Evolutionary conservation across 1,140 invertebrate genomes (phyloP).

Genomic region (Andrena cerasifolii): DNA sequence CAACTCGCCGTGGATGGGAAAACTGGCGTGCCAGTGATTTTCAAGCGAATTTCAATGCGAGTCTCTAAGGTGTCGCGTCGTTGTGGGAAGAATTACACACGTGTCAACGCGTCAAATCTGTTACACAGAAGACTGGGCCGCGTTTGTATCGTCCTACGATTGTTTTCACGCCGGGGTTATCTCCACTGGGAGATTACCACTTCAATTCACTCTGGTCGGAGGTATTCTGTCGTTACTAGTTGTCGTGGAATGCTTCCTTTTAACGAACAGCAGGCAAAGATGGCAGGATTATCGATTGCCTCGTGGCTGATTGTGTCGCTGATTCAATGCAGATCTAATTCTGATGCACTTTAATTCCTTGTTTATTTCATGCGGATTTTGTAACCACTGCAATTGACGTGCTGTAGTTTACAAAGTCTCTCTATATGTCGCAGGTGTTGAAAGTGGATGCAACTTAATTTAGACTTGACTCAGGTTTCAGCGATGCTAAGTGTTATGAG

Average conservation of each 20-base stretch:
- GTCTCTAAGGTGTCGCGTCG: constrained; percentile 1
- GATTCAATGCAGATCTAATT: neutral
- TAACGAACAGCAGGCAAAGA: neutral
- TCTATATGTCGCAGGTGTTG: no score
- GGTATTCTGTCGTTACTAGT: neutral
- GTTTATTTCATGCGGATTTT: no score
- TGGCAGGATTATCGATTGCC: constrained; percentile 12
- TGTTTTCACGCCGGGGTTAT: constrained; percentile 8
- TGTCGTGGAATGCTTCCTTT: neutral
- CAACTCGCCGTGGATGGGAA: neutral
- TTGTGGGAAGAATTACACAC: neutral
- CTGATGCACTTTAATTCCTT: no score
- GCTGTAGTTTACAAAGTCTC: no score
- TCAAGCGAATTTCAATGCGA: constrained; percentile 26
- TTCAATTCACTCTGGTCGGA: constrained; percentile 1
- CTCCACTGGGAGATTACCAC: constrained; percentile 12
- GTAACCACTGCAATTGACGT: no score
- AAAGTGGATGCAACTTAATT: no score
- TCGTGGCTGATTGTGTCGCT: neutral
- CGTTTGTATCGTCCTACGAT: neutral
- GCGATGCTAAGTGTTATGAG: no score
- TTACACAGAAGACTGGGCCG: no score
- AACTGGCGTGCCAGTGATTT: neutral
- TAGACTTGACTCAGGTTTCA: no score
- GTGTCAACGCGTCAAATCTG: constrained; percentile 6